These are phyloP conservation scores for Drosophila jambulina DNA, from an alignment of 1,140 invertebrate genomes.

Conservation along the genomic window DNA sequence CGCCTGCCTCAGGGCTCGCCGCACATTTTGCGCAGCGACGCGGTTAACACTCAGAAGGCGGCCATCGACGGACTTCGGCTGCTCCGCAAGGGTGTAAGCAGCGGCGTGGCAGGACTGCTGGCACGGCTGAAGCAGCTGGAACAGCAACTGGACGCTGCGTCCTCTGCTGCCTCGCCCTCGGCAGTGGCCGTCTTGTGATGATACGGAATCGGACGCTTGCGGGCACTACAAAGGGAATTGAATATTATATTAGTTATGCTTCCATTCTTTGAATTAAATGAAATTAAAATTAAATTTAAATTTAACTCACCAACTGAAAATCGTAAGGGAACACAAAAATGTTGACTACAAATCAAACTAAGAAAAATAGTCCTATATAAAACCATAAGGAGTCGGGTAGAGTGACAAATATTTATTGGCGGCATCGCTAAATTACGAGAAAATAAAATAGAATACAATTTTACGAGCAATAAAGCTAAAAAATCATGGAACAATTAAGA, in stretches of 20 bases:
- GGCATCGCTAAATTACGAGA: constrained; percentile 34
- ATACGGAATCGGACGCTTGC: constrained; percentile 95
- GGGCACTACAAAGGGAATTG: constrained; percentile 88
- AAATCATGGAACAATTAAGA: constrained; percentile 2
- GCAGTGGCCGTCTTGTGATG: constrained; percentile 90
- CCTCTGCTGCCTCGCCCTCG: constrained; percentile 80
- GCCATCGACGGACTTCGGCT: constrained; percentile 76
- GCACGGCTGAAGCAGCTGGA: constrained; percentile 87
- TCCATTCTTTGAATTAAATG: not conserved
- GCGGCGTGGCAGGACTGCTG: constrained; percentile 73
- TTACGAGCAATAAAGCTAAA: constrained; percentile 24
- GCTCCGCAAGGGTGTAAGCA: constrained; percentile 58
- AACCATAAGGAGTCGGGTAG: constrained; percentile 27
- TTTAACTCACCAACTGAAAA: constrained; percentile 71
- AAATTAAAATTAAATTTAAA: not conserved
- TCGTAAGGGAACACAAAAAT: constrained; percentile 56
- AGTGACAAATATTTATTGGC: constrained; percentile 63
- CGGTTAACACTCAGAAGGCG: constrained; percentile 78
- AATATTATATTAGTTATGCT: not conserved
- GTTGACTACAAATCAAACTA: constrained; percentile 53
- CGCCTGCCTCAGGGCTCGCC: constrained; percentile 41
- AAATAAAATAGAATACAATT: constrained; percentile 27
- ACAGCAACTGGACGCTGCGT: constrained; percentile 88
- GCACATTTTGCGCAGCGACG: constrained; percentile 71
- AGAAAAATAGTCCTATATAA: constrained; percentile 21